These are phyloP conservation scores for Nymphalis c-album DNA, from an alignment of 2,888 invertebrate genomes.

Conservation along the genomic window DNA sequence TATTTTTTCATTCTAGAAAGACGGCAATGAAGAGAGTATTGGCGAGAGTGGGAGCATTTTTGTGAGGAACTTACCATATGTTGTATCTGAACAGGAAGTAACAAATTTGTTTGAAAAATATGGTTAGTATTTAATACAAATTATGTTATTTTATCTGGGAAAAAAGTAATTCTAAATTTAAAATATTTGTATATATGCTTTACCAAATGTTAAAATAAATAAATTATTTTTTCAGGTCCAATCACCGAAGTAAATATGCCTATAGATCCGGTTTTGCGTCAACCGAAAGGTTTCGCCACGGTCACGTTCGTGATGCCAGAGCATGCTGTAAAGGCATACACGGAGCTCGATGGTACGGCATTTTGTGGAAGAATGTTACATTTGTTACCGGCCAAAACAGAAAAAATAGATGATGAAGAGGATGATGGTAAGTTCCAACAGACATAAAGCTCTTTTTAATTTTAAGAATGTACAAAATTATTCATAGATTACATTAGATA, in stretches of 20 bases:
- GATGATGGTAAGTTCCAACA: slow-evolving; percentile 59
- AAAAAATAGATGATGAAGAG: slow-evolving; percentile 72
- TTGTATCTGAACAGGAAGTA: slow-evolving; percentile 92
- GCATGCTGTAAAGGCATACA: slow-evolving; percentile 94
- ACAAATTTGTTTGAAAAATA: slow-evolving; percentile 90
- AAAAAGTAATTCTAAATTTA: too few relatives aligned
- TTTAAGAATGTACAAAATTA: too few relatives aligned
- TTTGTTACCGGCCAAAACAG: slow-evolving; percentile 91
- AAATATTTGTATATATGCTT: too few relatives aligned
- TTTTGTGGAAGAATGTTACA: slow-evolving; percentile 97
- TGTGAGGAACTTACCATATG: slow-evolving; percentile 94
- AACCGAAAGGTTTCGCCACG: slow-evolving; percentile 95
- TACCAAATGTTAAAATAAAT: not conserved
- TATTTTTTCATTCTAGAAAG: slow-evolving; percentile 47
- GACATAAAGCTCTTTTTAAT: too few relatives aligned
- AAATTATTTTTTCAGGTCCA: slow-evolving; percentile 81
- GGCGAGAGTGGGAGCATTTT: slow-evolving; percentile 96
- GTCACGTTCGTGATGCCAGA: slow-evolving; percentile 97
- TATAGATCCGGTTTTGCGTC: slow-evolving; percentile 89
- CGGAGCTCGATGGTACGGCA: slow-evolving; percentile 93
- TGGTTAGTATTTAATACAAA: slow-evolving; percentile 78
- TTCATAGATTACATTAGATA: too few relatives aligned
- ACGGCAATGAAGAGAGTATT: slow-evolving; percentile 87
- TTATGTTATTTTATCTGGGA: too few relatives aligned
- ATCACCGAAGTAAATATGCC: slow-evolving; percentile 94